Conservation (phyloP, 2,888 invertebrate genomes). For the Mythimna pallens region DNA sequence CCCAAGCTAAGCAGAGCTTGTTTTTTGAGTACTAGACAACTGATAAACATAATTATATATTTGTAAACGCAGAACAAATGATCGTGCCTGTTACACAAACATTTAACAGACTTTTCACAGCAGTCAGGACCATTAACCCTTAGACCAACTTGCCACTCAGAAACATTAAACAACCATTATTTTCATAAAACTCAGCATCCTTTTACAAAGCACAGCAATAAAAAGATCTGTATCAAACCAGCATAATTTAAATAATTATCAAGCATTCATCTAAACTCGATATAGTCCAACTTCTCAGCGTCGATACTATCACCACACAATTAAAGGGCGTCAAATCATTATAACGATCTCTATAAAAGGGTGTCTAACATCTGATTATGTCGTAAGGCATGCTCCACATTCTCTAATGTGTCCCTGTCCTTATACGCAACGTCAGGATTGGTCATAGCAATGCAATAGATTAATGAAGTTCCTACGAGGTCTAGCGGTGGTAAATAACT, state of each 20-base stretch:
- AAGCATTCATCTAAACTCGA: conserved; percentile 4
- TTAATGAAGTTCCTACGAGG: conserved; percentile 57
- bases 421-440: conserved; percentile 58
- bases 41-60: too few relatives aligned
- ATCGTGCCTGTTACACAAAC: too few relatives aligned
- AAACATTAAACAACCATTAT: background rate
- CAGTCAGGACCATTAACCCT: too few relatives aligned
- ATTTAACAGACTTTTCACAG: too few relatives aligned
- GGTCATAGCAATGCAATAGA: conserved; percentile 57
- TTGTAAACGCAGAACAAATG: too few relatives aligned
- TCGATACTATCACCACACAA: conserved; percentile 32
- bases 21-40: too few relatives aligned
- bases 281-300: conserved; percentile 16
- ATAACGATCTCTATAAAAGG: conserved; percentile 52
- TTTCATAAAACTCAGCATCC: background rate
- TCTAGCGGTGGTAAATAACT: conserved; percentile 43
- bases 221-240: conserved; percentile 22
- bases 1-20: too few relatives aligned
- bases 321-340: conserved; percentile 62
- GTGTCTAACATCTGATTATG: conserved; percentile 56
- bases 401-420: conserved; percentile 55
- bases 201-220: background rate
- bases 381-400: conserved; percentile 64
- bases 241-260: conserved; percentile 34
- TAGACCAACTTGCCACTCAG: background rate